Conservation (phyloP, 2,888 invertebrate species). For the Torymus auratus region DNA sequence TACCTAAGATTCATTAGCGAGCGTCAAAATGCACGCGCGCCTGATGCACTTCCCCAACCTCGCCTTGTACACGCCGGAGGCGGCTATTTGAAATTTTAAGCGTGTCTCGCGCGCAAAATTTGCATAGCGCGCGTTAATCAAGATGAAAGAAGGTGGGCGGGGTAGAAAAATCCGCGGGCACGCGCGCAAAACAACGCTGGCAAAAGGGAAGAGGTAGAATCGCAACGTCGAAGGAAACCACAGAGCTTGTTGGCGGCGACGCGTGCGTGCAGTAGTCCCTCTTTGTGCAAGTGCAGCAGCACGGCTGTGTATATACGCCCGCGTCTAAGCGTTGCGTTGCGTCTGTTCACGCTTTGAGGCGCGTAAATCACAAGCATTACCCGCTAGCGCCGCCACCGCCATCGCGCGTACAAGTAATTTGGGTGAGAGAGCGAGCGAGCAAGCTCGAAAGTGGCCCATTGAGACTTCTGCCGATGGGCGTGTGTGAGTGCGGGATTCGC, state of each 20-base stretch:
- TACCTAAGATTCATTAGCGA: constrained; percentile 51
- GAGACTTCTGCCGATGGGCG: constrained; percentile 16
- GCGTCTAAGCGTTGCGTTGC: constrained; percentile 15
- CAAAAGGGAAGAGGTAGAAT: constrained; percentile 28
- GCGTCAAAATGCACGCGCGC: constrained; percentile 42
- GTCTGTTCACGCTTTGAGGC: constrained; percentile 38
- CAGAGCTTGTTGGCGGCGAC: constrained; percentile 23
- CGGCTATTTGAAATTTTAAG: constrained; percentile 50
- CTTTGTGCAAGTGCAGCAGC: too few species aligned
- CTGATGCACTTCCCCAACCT: constrained; percentile 13
- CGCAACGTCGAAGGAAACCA: constrained; percentile 39
- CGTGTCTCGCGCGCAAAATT: constrained; percentile 46
- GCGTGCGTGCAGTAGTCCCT: background rate
- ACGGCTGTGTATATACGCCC: background rate
- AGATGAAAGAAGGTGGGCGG: constrained; percentile 49
- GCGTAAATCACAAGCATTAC: constrained; percentile 48
- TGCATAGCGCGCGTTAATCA: constrained; percentile 56
- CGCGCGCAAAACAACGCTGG: too few species aligned
- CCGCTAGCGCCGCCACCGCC: background rate
- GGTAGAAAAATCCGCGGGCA: background rate
- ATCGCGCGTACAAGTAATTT: constrained; percentile 43
- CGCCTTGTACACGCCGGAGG: background rate
- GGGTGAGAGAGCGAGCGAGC: constrained; percentile 1
- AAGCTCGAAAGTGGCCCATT: constrained; percentile 22
- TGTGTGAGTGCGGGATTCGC: background rate